Percentiles rank a stretch among this genome's conserved stretches.
Evolutionary conservation across 2,113 vertebrate genomes (phyloP).

Genomic region (Pseudolaguvia tuberculata): DNA sequence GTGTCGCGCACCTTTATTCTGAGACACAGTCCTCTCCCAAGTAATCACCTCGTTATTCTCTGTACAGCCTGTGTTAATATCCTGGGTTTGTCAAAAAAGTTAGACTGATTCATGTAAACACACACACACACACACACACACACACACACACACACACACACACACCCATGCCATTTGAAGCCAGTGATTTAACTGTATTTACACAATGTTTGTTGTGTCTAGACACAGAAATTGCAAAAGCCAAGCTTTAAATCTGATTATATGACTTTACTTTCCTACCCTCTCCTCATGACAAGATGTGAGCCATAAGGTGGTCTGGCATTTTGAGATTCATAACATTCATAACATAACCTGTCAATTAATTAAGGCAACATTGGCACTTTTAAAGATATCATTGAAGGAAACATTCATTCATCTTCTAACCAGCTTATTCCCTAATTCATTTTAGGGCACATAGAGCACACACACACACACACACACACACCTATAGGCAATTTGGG

Average conservation of each 20-base stretch:
- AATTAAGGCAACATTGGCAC: too few species aligned
- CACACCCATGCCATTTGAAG: neutral
- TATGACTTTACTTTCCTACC: neutral
- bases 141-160: neutral
- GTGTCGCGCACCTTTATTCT: conserved; percentile 27
- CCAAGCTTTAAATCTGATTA: neutral
- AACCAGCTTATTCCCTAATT: too few species aligned
- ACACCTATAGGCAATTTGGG: too few species aligned
- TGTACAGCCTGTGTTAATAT: neutral
- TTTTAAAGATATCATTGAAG: too few species aligned
- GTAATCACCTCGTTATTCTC: neutral
- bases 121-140: neutral
- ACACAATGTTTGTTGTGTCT: neutral
- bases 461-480: too few species aligned
- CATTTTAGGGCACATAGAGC: too few species aligned
- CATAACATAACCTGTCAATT: too few species aligned
- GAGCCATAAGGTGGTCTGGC: too few species aligned
- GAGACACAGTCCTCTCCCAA: conserved; percentile 40
- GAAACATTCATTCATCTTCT: too few species aligned
- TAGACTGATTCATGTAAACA: neutral
- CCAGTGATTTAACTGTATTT: neutral
- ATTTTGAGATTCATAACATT: too few species aligned
- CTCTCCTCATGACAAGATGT: too few species aligned
- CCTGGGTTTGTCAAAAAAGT: neutral
- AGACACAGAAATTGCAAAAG: neutral